Evolutionary conservation across 2,888 invertebrate species (phyloP).

Genomic region (Macrosoma leucophasiata): DNA sequence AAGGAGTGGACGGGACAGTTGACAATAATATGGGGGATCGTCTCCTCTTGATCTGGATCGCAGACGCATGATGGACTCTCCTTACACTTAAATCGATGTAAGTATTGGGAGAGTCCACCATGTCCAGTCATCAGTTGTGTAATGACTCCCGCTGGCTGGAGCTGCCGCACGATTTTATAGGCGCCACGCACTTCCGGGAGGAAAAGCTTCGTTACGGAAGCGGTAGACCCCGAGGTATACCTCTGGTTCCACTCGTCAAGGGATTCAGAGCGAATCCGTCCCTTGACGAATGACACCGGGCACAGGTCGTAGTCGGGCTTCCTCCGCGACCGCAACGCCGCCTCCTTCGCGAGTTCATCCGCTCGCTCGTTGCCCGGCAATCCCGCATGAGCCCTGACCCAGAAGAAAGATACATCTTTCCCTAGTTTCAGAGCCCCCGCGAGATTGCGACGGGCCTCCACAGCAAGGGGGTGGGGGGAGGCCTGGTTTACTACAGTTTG

Average conservation of each 20-base stretch:
- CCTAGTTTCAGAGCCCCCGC: too few species aligned
- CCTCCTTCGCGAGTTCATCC: conserved; percentile 8
- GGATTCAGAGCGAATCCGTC: background rate
- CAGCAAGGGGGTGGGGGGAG: too few species aligned
- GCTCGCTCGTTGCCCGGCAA: conserved; percentile 15
- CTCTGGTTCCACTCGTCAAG: background rate
- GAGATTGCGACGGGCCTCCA: too few species aligned
- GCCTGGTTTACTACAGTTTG: too few species aligned
- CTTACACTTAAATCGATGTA: conserved; percentile 16
- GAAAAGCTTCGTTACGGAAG: background rate
- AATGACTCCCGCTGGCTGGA: background rate
- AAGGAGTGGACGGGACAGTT: background rate
- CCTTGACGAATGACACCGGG: background rate
- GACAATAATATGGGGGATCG: background rate
- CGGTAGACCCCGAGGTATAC: background rate
- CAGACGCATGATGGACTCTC: conserved; percentile 14
- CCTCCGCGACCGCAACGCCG: conserved; percentile 1
- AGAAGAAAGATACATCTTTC: too few species aligned
- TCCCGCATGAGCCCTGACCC: conserved; percentile 11
- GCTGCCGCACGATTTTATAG: background rate
- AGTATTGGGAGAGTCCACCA: conserved; percentile 14
- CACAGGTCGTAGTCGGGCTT: conserved; percentile 1
- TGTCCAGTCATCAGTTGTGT: conserved; percentile 15
- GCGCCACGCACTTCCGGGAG: conserved; percentile 1
- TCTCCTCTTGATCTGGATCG: conserved; percentile 3